Evolutionary conservation across 2,797 vertebrate species (phyloP).

Genomic region (Manis javanica): DNA sequence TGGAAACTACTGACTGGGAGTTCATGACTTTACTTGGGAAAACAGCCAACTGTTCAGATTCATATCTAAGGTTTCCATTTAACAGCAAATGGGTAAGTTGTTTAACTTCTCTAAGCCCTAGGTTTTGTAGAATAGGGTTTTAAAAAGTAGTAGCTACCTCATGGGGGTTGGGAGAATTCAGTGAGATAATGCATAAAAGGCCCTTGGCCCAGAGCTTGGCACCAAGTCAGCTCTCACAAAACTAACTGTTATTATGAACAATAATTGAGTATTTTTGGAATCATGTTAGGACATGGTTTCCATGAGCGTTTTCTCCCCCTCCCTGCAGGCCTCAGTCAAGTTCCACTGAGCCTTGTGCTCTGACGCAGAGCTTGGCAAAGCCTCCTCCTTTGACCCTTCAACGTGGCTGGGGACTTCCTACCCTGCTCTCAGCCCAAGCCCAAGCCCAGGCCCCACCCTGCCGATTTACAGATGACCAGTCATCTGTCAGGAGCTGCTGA

Average conservation of each 20-base stretch:
- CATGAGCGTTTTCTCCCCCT: background rate
- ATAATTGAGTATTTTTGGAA: background rate
- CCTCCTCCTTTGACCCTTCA: background rate
- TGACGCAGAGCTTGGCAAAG: background rate
- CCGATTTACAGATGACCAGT: background rate
- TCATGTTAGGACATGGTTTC: background rate
- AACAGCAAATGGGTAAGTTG: background rate
- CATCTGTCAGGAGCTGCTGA: background rate
- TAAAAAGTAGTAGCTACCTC: background rate
- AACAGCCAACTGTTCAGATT: background rate
- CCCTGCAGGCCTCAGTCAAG: background rate
- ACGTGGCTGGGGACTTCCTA: background rate
- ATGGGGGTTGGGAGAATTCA: background rate
- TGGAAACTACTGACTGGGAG: background rate
- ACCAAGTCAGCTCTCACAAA: background rate
- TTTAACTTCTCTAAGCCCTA: background rate
- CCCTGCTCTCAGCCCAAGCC: background rate
- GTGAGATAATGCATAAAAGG: background rate
- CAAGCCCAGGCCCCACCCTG: background rate
- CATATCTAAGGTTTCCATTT: background rate
- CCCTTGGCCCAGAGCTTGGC: background rate
- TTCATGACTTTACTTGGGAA: background rate
- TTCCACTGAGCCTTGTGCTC: background rate
- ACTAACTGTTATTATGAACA: background rate
- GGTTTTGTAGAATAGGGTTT: background rate